Conservation (phyloP, 2,113 vertebrate species). For the Microcebus murinus region DNA sequence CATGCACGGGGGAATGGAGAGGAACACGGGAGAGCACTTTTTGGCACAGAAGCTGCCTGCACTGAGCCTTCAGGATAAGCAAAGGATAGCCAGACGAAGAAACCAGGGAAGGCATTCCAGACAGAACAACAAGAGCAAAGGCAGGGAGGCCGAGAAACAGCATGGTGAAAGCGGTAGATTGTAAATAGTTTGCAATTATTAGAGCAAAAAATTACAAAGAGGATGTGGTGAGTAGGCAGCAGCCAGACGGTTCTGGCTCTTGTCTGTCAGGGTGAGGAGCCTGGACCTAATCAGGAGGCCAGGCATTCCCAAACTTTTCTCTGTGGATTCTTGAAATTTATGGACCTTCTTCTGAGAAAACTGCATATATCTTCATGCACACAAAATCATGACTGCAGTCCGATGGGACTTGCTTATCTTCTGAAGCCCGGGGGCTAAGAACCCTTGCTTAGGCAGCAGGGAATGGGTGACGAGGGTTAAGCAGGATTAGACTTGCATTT, state of each 20-base stretch:
- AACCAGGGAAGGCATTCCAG: not conserved
- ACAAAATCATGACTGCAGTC: not conserved
- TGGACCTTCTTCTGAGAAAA: not conserved
- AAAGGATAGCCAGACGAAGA: not conserved
- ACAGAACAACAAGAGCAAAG: not conserved
- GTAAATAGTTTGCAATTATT: not conserved
- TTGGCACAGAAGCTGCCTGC: not conserved
- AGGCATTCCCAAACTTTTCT: not conserved
- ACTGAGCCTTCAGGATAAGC: not conserved
- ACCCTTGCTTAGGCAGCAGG: not conserved
- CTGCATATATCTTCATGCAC: not conserved
- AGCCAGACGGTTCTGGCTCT: rapidly evolving
- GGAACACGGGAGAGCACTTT: not conserved
- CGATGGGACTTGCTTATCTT: not conserved
- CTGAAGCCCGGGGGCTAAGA: not conserved
- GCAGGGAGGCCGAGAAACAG: not conserved
- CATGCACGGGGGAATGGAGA: not conserved
- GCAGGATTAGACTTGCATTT: not conserved
- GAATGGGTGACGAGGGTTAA: not conserved
- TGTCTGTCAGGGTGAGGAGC: not conserved
- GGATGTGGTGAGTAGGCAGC: not conserved
- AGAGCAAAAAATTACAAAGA: not conserved
- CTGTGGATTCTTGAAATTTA: not conserved
- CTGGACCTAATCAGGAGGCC: not conserved
- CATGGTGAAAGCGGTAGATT: not conserved